A percentile compares a stretch with the other conserved stretches of the same genome.
Conservation (phyloP, 2,888 invertebrate genomes). For the Drosophila maculinotata region DNA sequence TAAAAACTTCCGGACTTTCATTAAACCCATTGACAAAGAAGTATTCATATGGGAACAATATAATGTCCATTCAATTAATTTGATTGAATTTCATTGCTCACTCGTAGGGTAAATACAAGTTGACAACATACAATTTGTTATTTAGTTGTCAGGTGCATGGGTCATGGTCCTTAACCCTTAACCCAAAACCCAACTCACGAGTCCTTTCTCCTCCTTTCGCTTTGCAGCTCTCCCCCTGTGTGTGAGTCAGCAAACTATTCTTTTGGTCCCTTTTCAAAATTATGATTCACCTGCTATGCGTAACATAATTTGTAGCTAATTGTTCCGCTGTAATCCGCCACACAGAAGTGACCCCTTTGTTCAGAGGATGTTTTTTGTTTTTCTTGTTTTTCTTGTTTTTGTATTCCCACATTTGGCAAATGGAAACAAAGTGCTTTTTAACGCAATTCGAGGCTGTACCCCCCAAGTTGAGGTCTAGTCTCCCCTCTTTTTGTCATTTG, state of each 20-base stretch:
- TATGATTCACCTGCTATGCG: constrained; percentile 46
- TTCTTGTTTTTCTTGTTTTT: no score
- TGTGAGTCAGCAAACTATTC: constrained; percentile 43
- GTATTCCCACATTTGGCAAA: constrained; percentile 28
- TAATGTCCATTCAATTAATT: constrained; percentile 2
- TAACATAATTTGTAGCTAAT: constrained; percentile 68
- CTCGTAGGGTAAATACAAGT: not conserved
- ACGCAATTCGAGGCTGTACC: constrained; percentile 60
- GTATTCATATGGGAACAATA: not conserved
- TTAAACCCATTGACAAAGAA: not conserved
- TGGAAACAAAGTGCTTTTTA: constrained; percentile 67
- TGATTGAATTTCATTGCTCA: not conserved
- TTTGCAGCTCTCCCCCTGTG: not conserved
- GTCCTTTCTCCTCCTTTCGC: not conserved
- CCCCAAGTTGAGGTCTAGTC: not conserved
- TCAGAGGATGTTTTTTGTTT: no score
- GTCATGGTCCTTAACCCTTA: not conserved
- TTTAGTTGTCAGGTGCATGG: constrained; percentile 7
- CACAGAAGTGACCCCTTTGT: no score
- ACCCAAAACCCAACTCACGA: constrained; percentile 10
- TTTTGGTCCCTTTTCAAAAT: constrained; percentile 9
- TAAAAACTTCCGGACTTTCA: no score
- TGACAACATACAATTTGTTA: not conserved
- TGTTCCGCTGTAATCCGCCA: constrained; percentile 34
- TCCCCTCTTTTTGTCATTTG: constrained; percentile 7